Conservation (phyloP, 2,888 invertebrate genomes). For the Synergus umbraculus region DNA sequence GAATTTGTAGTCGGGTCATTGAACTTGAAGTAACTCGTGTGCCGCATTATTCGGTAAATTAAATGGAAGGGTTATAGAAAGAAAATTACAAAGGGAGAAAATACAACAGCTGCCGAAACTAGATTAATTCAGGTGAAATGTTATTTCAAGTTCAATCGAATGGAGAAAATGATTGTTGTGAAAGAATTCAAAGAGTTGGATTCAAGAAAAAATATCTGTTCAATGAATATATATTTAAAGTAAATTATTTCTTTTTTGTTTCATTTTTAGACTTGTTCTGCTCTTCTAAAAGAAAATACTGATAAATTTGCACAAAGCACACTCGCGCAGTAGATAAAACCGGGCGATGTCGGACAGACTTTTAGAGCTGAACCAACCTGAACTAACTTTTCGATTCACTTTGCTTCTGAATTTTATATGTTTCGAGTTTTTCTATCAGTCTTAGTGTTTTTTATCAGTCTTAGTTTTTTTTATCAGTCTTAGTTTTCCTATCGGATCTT, state of each 20-base stretch:
- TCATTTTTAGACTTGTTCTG: neutral
- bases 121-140: neutral
- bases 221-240: neutral
- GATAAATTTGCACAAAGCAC: neutral
- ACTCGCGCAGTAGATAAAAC: slow-evolving; percentile 7
- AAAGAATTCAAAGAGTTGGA: neutral
- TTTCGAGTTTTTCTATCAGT: neutral
- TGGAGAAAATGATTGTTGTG: neutral
- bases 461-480: no score
- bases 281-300: neutral
- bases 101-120: neutral
- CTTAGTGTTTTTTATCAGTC: neutral
- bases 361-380: neutral
- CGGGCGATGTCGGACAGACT: neutral
- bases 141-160: neutral
- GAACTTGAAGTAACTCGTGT: slow-evolving; percentile 32
- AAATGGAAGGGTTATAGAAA: slow-evolving; percentile 2
- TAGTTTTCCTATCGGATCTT: no score
- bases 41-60: slow-evolving; percentile 15
- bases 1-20: slow-evolving; percentile 28
- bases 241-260: neutral
- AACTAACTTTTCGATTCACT: neutral
- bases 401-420: neutral
- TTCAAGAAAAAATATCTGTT: neutral
- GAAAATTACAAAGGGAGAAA: slow-evolving; percentile 10